Base-by-base conservation (phyloP, 1,140 invertebrate species). In the Octopus sinensis region DNA sequence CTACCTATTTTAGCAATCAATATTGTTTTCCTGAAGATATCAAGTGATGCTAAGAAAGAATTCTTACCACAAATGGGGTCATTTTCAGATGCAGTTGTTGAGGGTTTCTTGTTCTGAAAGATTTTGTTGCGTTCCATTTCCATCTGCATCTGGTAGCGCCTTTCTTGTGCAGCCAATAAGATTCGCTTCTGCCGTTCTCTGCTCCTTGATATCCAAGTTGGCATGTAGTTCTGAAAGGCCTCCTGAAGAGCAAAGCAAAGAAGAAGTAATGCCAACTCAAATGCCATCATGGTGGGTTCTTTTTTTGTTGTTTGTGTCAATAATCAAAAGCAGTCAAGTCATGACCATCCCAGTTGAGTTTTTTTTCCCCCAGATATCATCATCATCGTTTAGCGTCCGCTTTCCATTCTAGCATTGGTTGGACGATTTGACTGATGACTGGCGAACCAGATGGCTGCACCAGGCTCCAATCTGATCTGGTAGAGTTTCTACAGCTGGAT, bases 1-100 rank as follows among this genome's bases (percentile, higher is more conserved):
- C 30, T 54, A 30, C n/a, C 13, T 30, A 81, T 53, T 12, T 10
- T 13, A 51, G 9, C 23, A 80, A 43, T 9, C 10, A 53, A 81
- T 17, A 80, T 81, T 17, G 4, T 10, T 10, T 54, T 51, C 5
- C 62, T 51, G 51, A 12, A 56, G 51, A 82, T 17, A 7, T 54
- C n/a, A 52, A 10, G 81, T 17, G 12, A 7, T 76, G 71, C 23
- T 54, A 73, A 78, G 0, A 30, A 51, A 68, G n/a, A 85, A 12
- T 9, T 62, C 82, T 80, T 84, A 89, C 88, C 88, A 85, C 88
- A 88, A 56, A 86, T 86, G 9, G 89, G 87, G 84, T 88, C 87
- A 52, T 85, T 84, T 53, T 87, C 81, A 6, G 83, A 62, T 62
- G 56, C 56, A 12, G 30, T 43, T 84, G 79, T 87, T 88, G 53